These are phyloP conservation scores for Phoxinus dragarum DNA, from an alignment of 2,797 vertebrate genomes.

Conservation along the genomic window DNA sequence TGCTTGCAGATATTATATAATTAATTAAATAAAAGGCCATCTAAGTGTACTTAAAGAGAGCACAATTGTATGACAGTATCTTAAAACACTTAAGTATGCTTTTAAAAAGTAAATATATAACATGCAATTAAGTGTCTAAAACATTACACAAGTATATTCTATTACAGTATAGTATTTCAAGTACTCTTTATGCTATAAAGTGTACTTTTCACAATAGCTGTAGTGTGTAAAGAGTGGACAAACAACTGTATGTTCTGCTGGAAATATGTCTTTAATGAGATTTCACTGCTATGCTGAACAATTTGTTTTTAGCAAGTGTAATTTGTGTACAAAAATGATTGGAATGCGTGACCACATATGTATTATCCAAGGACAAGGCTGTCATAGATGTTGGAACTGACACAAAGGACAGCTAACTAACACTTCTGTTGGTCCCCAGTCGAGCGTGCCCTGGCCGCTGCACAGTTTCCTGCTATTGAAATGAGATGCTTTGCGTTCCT, in stretches of 20 bases:
- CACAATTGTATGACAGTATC: neutral
- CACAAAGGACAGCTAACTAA: slow-evolving; percentile 2
- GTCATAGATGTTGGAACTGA: neutral
- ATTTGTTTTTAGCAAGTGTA: neutral
- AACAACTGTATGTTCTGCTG: neutral
- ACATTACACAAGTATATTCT: neutral
- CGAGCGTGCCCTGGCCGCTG: slow-evolving; percentile 58
- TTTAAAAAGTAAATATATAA: no score
- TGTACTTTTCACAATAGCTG: neutral
- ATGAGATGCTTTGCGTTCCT: slow-evolving; percentile 71
- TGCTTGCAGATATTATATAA: neutral
- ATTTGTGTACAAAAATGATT: neutral
- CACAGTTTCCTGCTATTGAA: slow-evolving; percentile 79
- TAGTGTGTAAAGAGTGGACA: neutral
- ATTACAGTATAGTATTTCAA: neutral
- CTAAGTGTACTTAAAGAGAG: neutral
- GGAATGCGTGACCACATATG: neutral
- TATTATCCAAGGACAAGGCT: neutral
- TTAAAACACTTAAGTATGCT: neutral
- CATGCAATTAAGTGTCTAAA: neutral
- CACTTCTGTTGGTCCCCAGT: slow-evolving; percentile 52
- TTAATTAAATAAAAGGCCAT: neutral
- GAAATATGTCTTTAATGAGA: neutral
- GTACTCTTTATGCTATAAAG: neutral
- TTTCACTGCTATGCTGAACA: neutral